phyloP scores from a whole-genome alignment of 2,888 invertebrate genomes.

The Tanytarsus gracilentus region DNA sequence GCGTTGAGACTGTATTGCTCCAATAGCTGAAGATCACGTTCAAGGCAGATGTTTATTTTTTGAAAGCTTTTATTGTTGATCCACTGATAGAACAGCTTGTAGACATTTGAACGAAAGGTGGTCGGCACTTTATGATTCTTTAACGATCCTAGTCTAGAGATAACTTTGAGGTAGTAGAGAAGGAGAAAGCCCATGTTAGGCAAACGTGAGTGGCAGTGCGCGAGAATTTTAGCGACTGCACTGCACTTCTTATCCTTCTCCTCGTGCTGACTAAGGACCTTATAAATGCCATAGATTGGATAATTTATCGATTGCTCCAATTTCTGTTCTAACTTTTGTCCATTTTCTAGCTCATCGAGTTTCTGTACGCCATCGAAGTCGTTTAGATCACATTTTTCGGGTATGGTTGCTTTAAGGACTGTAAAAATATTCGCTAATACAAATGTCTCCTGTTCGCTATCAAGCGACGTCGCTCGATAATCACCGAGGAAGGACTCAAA shows the following conservation, averaged over 20 bases:
- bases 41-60: conserved; percentile 59
- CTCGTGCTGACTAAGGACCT: conserved; percentile 69
- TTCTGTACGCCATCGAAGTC: conserved; percentile 43
- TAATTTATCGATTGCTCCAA: conserved; percentile 69
- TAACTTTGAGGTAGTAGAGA: conserved; percentile 80
- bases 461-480: conserved; percentile 37
- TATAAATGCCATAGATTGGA: conserved; percentile 80
- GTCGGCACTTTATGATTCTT: conserved; percentile 48
- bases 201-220: conserved; percentile 66
- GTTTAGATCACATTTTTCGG: conserved; percentile 43
- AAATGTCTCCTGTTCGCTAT: conserved; percentile 42
- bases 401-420: conserved; percentile 41
- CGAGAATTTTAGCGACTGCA: conserved; percentile 55
- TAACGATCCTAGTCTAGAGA: conserved; percentile 50
- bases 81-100: conserved; percentile 68
- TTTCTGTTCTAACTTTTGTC: conserved; percentile 34
- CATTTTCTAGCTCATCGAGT: conserved; percentile 42
- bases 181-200: conserved; percentile 75
- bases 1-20: conserved; percentile 82
- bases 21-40: conserved; percentile 76
- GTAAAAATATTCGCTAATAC: conserved; percentile 40
- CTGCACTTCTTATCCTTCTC: conserved; percentile 69
- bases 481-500: conserved; percentile 42
- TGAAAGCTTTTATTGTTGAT: conserved; percentile 45
- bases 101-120: conserved; percentile 73